phyloP scores from a whole-genome alignment of 2,113 vertebrate genomes.

The Plecturocebus donacophilus region DNA sequence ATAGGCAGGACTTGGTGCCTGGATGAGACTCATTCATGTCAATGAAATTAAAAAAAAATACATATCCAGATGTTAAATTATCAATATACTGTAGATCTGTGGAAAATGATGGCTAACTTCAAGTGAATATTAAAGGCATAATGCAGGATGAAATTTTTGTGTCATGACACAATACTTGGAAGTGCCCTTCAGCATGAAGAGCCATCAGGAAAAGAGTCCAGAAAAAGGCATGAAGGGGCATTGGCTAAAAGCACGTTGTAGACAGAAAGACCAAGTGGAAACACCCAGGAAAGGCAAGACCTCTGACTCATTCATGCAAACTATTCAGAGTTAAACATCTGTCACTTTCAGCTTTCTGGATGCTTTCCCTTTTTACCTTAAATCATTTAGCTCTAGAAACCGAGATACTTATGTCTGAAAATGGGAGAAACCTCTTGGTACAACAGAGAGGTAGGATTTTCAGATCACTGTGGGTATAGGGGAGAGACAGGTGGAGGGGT shows the following conservation, averaged over 20 bases:
- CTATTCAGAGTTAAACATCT: background rate
- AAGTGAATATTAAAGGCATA: background rate
- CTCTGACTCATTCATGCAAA: no score
- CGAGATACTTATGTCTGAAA: background rate
- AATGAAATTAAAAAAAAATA: background rate
- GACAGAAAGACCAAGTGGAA: background rate
- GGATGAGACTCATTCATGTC: background rate
- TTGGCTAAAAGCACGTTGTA: background rate
- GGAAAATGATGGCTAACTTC: background rate
- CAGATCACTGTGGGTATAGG: background rate
- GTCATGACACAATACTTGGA: accelerated
- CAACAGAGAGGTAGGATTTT: no score
- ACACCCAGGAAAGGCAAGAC: background rate
- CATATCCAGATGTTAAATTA: background rate
- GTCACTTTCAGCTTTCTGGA: background rate
- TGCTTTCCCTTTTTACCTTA: background rate
- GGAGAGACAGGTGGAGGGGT: background rate
- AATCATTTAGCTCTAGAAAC: background rate
- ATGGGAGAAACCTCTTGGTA: background rate
- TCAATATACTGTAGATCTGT: background rate
- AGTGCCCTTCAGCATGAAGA: no score
- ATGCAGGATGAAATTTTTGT: background rate
- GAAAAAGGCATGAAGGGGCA: background rate
- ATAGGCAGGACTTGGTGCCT: background rate
- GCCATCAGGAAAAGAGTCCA: background rate